Percentiles rank a stretch among this genome's conserved stretches.
These are phyloP conservation scores for Mayetiola destructor DNA, from an alignment of 2,888 invertebrate species.

Conservation along the genomic window DNA sequence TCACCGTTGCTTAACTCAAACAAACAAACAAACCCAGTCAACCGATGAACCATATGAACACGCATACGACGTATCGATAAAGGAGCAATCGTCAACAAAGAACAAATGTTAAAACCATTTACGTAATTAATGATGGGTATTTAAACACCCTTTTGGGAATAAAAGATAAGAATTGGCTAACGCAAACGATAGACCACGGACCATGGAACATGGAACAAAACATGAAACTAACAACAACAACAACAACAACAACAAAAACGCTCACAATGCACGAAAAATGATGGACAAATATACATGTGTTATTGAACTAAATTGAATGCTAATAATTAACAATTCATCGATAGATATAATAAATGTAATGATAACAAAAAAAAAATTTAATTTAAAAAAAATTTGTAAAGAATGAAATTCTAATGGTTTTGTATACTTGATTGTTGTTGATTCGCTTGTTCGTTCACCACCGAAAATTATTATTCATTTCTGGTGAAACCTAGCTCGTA, in stretches of 20 bases:
- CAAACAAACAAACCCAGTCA: not conserved
- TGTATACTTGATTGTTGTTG: too few species aligned
- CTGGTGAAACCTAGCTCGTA: too few species aligned
- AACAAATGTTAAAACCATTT: slow-evolving; percentile 10
- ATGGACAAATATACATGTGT: slow-evolving; percentile 11
- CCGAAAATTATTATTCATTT: too few species aligned
- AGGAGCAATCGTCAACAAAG: not conserved
- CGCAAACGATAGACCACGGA: slow-evolving; percentile 1
- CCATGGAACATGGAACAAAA: too few species aligned
- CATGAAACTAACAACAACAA: too few species aligned
- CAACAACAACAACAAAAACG: too few species aligned
- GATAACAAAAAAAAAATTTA: too few species aligned
- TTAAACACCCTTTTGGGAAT: slow-evolving; percentile 7
- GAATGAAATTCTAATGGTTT: too few species aligned
- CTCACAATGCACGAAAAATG: too few species aligned
- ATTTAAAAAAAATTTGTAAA: too few species aligned
- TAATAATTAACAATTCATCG: not conserved
- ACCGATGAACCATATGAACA: not conserved
- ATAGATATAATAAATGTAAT: too few species aligned
- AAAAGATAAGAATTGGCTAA: not conserved
- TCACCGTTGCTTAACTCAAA: not conserved
- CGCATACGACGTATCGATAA: not conserved
- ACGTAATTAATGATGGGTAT: slow-evolving; percentile 1
- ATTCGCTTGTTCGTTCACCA: too few species aligned
- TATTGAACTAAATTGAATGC: slow-evolving; percentile 8